Evolutionary conservation across 30 jellyfish, hydroid and myxozoan species (phyloP).

Genomic region (Calvadosia cruxmelitensis): DNA sequence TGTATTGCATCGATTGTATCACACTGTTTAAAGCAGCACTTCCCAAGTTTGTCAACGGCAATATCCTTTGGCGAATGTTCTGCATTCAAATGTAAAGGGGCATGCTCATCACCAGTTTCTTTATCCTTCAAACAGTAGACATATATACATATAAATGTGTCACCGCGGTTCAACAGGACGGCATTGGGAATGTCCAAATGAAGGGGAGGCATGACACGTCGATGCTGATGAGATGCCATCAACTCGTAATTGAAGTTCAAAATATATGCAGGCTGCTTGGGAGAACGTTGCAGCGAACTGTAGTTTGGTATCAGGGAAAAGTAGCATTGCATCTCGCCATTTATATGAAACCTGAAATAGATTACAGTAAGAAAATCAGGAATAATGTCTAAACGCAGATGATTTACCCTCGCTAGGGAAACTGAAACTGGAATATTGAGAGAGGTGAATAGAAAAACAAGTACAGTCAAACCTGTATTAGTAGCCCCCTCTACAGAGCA

Average conservation of each 20-base stretch:
- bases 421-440: too few species aligned
- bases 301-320: background rate
- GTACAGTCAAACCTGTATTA: too few species aligned
- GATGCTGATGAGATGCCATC: slow-evolving; percentile 44
- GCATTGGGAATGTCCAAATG: slow-evolving; percentile 44
- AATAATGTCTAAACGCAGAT: too few species aligned
- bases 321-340: too few species aligned
- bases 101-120: background rate
- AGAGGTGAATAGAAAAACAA: too few species aligned
- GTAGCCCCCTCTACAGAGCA: too few species aligned
- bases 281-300: background rate
- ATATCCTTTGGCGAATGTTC: background rate
- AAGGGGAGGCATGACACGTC: slow-evolving; percentile 64
- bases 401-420: too few species aligned
- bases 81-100: background rate
- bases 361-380: too few species aligned
- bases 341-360: too few species aligned
- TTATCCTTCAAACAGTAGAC: background rate
- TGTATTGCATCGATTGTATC: too few species aligned
- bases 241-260: slow-evolving; percentile 60
- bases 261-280: background rate
- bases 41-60: background rate
- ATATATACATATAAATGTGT: slow-evolving; percentile 2
- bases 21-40: background rate
- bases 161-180: slow-evolving; percentile 68